These are phyloP conservation scores for Matsumyia berberina DNA, from an alignment of 2,888 invertebrate genomes.

Conservation along the genomic window DNA sequence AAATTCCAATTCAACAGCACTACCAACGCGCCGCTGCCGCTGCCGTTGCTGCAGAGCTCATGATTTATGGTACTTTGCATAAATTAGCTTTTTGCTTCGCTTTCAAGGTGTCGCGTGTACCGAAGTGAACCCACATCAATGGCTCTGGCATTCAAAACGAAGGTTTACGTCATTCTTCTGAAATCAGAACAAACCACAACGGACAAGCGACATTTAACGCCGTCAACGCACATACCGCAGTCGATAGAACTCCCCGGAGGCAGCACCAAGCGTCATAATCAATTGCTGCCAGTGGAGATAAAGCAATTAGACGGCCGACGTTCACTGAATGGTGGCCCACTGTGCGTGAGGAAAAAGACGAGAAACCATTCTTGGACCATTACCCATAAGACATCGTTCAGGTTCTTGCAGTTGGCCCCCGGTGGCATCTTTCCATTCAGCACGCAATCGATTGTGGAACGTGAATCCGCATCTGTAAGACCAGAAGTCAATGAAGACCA, in stretches of 20 bases:
- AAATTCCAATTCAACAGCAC: slow-evolving; percentile 27
- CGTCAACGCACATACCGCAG: slow-evolving; percentile 14
- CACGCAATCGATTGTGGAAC: slow-evolving; percentile 47
- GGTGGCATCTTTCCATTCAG: slow-evolving; percentile 51
- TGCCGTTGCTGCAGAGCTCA: not conserved
- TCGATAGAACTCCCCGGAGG: slow-evolving; percentile 2
- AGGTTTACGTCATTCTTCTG: slow-evolving; percentile 45
- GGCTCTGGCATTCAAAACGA: slow-evolving; percentile 23
- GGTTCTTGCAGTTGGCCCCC: slow-evolving; percentile 46
- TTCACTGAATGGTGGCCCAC: slow-evolving; percentile 42
- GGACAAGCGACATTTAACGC: slow-evolving; percentile 29
- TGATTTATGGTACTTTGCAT: slow-evolving; percentile 62
- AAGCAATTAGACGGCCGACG: slow-evolving; percentile 65
- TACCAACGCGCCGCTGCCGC: too few species aligned
- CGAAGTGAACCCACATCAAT: slow-evolving; percentile 23
- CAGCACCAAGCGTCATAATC: slow-evolving; percentile 57
- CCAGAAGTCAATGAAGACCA: slow-evolving; percentile 69
- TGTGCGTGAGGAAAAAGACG: slow-evolving; percentile 14
- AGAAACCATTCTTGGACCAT: not conserved
- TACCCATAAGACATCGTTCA: slow-evolving; percentile 44
- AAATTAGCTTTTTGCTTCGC: slow-evolving; percentile 40
- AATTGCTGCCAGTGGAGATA: slow-evolving; percentile 54
- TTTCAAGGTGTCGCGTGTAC: slow-evolving; percentile 34
- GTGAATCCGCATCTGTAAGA: slow-evolving; percentile 38
- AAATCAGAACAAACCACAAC: slow-evolving; percentile 62